Evolutionary conservation across 1,140 invertebrate species (phyloP), one percentile per base, ranked within the genome.

Genomic region (Drosophila elegans): DNA sequence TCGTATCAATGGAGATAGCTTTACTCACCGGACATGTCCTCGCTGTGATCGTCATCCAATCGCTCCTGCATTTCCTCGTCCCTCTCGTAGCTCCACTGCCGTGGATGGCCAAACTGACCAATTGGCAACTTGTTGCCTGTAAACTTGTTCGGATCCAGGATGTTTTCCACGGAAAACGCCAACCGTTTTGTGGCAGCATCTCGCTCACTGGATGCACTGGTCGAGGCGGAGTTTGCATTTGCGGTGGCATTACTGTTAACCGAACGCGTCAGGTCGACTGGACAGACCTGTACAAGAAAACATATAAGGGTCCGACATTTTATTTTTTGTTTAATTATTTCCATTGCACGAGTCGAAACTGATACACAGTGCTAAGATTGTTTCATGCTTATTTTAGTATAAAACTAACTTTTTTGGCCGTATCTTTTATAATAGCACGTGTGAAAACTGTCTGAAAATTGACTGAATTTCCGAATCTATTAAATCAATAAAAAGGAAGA

Each of bases 111-210:
- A 4, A 81, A 83, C 21, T 78, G 56, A 10, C 59, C 49, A 2
- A 51, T 44, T 21, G 67, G 63, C 61, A 89, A 49, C 72, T 90
- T 75, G 74, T 79, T 93, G 3, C 97, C 97, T 7, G 96, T 97
- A 91, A 98, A 98, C 92, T 98, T 98, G 67, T 95, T 97, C 0
- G 97, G 97, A 91, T 98, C 97, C 36, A 98, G 93, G 60, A 98
- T 98, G 91, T 98, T 98, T 92, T 98, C 97, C 4, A 98, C 97
- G 3, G 97, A 97, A 92, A 98, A 98, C 0, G 96, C 96, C 52
- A 97, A 93, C 48, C 95, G 93, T 81, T 92, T 92, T 7, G 90
- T 91, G 34, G 83, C 75, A 7, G 75, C 85, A 29, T 92, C 91
- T 1, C 92, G 76, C 42, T 92, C 91, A 44, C 84, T 88, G 16